Conservation (phyloP, 2,113 vertebrate genomes). For the Phalacrocorax carbo region DNA sequence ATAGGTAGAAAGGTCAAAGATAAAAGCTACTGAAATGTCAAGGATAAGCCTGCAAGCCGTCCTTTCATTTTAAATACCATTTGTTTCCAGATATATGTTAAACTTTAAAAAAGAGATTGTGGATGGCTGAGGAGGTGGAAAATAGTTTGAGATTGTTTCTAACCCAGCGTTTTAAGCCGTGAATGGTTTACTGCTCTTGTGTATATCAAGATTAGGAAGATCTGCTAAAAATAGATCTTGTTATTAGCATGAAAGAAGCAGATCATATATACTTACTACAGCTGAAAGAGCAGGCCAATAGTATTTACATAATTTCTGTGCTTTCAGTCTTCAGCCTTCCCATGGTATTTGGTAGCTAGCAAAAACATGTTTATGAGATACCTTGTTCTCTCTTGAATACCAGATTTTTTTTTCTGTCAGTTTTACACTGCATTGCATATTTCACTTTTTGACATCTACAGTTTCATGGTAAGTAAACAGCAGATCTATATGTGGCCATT, state of each 20-base stretch:
- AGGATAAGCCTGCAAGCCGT: constrained; percentile 1
- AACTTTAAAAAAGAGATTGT: neutral
- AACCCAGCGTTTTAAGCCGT: neutral
- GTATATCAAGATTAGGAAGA: neutral
- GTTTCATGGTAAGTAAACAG: neutral
- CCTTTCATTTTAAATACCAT: constrained; percentile 38
- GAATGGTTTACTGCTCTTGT: neutral
- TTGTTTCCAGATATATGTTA: constrained; percentile 18
- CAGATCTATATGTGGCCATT: neutral
- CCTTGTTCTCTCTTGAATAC: neutral
- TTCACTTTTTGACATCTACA: constrained; percentile 12
- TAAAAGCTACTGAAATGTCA: constrained; percentile 56
- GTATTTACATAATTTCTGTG: neutral
- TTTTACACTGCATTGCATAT: neutral
- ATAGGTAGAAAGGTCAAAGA: constrained; percentile 46
- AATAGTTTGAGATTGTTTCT: neutral
- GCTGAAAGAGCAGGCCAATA: neutral
- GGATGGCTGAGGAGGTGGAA: neutral
- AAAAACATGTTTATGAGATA: neutral
- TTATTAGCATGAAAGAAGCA: neutral
- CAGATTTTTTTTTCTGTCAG: neutral
- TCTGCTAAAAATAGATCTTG: neutral
- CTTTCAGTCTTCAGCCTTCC: neutral
- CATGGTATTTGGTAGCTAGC: neutral
- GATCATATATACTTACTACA: neutral